phyloP scores from a whole-genome alignment of 2,113 vertebrate genomes.

The Microcebus murinus region DNA sequence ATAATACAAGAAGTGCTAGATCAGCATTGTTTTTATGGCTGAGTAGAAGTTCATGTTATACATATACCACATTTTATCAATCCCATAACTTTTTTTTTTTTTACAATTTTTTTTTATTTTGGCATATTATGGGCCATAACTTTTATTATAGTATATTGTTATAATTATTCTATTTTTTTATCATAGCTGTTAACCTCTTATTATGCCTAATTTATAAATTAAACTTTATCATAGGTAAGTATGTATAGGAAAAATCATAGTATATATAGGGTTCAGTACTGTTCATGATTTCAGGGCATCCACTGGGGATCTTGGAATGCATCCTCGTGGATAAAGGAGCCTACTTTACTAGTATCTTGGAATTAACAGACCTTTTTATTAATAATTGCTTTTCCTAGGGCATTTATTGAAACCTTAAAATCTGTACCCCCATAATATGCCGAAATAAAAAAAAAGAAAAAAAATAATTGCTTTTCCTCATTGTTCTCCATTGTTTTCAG shows the following conservation, averaged over 20 bases:
- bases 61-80: too few species aligned
- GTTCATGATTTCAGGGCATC: background rate
- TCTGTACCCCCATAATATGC: too few species aligned
- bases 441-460: too few species aligned
- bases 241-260: background rate
- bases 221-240: background rate
- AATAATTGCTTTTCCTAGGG: background rate
- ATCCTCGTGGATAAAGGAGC: background rate
- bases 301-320: background rate
- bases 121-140: too few species aligned
- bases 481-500: background rate
- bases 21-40: too few species aligned
- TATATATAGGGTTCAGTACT: background rate
- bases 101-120: too few species aligned
- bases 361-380: background rate
- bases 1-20: too few species aligned
- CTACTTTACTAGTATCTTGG: background rate
- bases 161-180: background rate
- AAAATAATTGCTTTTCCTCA: background rate
- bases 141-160: too few species aligned
- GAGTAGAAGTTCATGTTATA: too few species aligned
- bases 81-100: too few species aligned
- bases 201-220: background rate
- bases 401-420: too few species aligned
- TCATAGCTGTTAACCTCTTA: background rate